These are phyloP conservation scores for Sebastes matsubarae DNA, from an alignment of 2,797 vertebrate genomes.

Conservation along the genomic window DNA sequence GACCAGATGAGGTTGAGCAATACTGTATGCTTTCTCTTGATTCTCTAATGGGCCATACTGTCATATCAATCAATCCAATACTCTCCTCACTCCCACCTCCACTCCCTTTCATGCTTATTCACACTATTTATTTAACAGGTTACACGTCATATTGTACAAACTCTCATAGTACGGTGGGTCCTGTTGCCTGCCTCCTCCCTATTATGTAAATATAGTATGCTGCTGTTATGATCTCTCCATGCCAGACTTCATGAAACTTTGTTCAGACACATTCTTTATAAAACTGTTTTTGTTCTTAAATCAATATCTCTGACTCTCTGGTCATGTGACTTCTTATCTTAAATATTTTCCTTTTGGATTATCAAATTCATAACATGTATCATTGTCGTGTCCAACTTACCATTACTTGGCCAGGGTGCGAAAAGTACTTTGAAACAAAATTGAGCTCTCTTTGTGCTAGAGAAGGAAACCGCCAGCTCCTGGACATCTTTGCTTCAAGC, in stretches of 20 bases:
- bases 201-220: not conserved
- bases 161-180: not conserved
- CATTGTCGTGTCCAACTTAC: constrained; percentile 56
- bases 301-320: not conserved
- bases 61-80: not conserved
- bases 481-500: constrained; percentile 89
- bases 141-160: not conserved
- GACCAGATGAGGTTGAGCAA: not conserved
- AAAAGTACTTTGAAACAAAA: constrained; percentile 86
- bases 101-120: not conserved
- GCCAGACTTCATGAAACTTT: not conserved
- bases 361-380: not conserved
- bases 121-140: not conserved
- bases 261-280: not conserved
- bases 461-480: constrained; percentile 86
- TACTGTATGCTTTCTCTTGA: not conserved
- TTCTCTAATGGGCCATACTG: not conserved
- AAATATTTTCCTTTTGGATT: not conserved
- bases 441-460: constrained; percentile 84
- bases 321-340: not conserved
- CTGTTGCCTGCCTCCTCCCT: not conserved
- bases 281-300: not conserved
- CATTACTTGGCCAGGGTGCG: constrained; percentile 79
- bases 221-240: not conserved
- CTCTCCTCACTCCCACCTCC: not conserved